A percentile compares a stretch with the other conserved stretches of the same genome.
These are phyloP conservation scores for Etheostoma cragini DNA, from an alignment of 2,113 vertebrate species.

Conservation along the genomic window DNA sequence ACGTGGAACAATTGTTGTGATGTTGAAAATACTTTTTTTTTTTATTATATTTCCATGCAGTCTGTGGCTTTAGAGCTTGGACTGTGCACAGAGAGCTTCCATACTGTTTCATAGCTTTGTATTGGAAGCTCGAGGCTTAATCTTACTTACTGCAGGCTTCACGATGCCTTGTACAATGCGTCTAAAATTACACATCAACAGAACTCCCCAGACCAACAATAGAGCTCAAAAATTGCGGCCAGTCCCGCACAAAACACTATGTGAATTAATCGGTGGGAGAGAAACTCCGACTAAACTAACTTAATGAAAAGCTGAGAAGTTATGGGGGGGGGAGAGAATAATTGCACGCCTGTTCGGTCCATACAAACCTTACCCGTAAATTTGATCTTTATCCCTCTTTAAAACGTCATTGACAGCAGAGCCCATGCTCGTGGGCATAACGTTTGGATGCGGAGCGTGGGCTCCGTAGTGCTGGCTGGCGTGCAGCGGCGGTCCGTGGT, in stretches of 20 bases:
- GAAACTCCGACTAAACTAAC: constrained; percentile 37
- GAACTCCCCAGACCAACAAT: constrained; percentile 66
- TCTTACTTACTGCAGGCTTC: constrained; percentile 64
- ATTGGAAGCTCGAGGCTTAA: constrained; percentile 66
- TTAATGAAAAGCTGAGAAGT: constrained; percentile 39
- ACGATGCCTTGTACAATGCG: constrained; percentile 60
- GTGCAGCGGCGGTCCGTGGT: constrained; percentile 98
- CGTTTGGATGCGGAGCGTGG: constrained; percentile 98
- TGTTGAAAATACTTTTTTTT: constrained; percentile 6
- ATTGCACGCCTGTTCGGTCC: constrained; percentile 4
- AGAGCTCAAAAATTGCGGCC: constrained; percentile 40
- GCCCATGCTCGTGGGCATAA: constrained; percentile 99
- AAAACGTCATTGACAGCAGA: constrained; percentile 99
- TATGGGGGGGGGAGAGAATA: not conserved
- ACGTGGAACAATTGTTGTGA: constrained; percentile 8
- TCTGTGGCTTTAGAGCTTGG: constrained; percentile 17
- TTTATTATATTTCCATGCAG: constrained; percentile 19
- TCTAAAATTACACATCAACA: constrained; percentile 75
- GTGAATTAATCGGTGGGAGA: constrained; percentile 38
- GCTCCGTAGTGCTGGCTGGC: constrained; percentile 99
- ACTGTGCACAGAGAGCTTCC: constrained; percentile 33
- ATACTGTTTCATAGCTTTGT: constrained; percentile 67
- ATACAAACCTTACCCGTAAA: constrained; percentile 93
- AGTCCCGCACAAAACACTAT: constrained; percentile 39
- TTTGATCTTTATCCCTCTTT: constrained; percentile 99